Conservation (phyloP, 2,797 vertebrate species). For the Notoglanidium macrostoma region DNA sequence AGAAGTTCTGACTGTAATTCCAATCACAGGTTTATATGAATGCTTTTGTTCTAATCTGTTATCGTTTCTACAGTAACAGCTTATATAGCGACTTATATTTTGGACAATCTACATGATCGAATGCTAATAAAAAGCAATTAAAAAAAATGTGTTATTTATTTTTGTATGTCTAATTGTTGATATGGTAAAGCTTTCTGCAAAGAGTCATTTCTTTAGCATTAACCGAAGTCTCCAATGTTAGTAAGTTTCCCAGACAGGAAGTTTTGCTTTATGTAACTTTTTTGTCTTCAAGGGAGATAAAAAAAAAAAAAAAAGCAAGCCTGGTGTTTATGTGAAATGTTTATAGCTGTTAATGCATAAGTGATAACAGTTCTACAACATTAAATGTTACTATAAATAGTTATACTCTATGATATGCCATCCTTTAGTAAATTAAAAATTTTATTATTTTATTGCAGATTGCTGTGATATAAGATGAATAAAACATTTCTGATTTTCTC, state of each 20-base stretch:
- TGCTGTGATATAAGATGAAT: neutral
- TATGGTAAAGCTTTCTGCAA: neutral
- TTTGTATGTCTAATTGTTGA: neutral
- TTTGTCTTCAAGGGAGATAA: neutral
- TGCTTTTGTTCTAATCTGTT: neutral
- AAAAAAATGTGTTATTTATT: neutral
- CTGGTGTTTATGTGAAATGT: neutral
- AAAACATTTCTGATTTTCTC: neutral
- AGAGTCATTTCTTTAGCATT: neutral
- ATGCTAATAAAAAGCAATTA: neutral
- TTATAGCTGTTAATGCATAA: neutral
- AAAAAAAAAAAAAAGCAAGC: neutral
- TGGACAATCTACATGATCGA: neutral
- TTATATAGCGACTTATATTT: neutral
- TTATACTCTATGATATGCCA: neutral
- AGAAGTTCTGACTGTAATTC: neutral
- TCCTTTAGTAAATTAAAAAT: neutral
- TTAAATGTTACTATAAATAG: neutral
- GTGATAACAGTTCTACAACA: neutral
- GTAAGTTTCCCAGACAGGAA: neutral
- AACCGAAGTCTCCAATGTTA: neutral
- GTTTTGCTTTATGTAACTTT: neutral
- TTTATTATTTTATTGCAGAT: neutral
- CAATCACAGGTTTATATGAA: neutral
- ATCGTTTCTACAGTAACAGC: neutral